These are phyloP conservation scores for Synanthedon tipuliformis DNA, from an alignment of 2,888 invertebrate genomes.

Conservation along the genomic window DNA sequence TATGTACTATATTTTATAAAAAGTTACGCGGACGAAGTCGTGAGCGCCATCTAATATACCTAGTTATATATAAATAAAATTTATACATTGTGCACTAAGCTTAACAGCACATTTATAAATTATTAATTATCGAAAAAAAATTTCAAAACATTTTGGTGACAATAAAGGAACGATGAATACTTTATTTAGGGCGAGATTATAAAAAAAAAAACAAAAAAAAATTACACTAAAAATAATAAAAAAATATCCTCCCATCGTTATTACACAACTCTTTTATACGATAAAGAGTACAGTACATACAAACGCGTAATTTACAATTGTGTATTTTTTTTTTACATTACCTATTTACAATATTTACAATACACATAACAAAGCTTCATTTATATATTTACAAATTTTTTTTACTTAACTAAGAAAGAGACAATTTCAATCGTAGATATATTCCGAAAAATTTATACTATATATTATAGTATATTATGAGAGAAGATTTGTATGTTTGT, in stretches of 20 bases:
- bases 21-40: too few relatives aligned
- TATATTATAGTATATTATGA: too few relatives aligned
- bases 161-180: background rate
- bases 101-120: background rate
- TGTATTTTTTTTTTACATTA: background rate
- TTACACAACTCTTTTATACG: background rate
- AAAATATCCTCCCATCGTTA: background rate
- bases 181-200: background rate
- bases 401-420: background rate
- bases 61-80: background rate
- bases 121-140: background rate
- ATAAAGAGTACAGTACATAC: background rate
- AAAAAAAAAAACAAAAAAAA: background rate
- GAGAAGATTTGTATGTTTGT: too few relatives aligned
- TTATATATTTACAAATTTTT: slow-evolving; percentile 7
- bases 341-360: background rate
- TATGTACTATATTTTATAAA: too few relatives aligned
- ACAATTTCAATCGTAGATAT: too few relatives aligned
- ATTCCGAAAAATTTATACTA: too few relatives aligned
- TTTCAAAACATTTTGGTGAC: background rate
- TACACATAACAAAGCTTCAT: slow-evolving; percentile 30
- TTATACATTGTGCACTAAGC: background rate
- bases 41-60: too few relatives aligned
- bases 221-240: background rate
- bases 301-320: background rate